Base-by-base conservation (phyloP, 2,888 invertebrate species). In the Parnassius orleans region DNA sequence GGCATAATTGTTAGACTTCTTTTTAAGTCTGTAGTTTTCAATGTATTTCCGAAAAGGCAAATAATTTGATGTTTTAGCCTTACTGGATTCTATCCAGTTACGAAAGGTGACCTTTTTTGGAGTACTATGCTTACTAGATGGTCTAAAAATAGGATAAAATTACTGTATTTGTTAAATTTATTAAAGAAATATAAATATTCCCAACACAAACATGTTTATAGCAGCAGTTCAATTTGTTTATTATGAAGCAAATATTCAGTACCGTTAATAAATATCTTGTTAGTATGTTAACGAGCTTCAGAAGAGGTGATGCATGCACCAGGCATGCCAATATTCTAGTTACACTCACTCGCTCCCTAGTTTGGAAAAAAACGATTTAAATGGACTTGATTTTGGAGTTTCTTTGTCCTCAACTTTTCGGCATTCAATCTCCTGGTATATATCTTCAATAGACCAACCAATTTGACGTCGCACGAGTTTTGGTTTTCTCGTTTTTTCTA, bases 11-110 rank as follows among this genome's bases (percentile, higher is more conserved):
- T 75, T 79, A 0, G 75, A 67, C 66, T 87, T 90, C 69, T 87
- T 90, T 72, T 90, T 90, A 11, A 80, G 76, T 69, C 83, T 87
- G 66, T 89, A 90, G 64, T 81, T 90, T 66, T 90, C 85, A 54
- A 89, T 85, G 64, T 87, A 86, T 65, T 89, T 90, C 65, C 83
- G 93, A 73, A 95, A 95, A 11, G 95, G 95, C 92, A 95, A 93
- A 73, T 95, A 95, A 64, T 92, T 92, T 10, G 92, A 88, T 12
- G 88, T 90, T 74, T 90, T 87, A 11, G 84, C 85, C 66, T 85
- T 84, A 41, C 84, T 85, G 69, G 88, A 92, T 70, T 93, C 90
- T 67, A 91, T 84, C 59, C 90, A 79, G 69, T 86, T 88, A 3
- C 87, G 80, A 65, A 91, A 90, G 71, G 88, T 91, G 5, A 90